A percentile compares a stretch with the other conserved stretches of the same genome.
Conservation (phyloP, 2,797 vertebrate species). For the Sphenodon punctatus region DNA sequence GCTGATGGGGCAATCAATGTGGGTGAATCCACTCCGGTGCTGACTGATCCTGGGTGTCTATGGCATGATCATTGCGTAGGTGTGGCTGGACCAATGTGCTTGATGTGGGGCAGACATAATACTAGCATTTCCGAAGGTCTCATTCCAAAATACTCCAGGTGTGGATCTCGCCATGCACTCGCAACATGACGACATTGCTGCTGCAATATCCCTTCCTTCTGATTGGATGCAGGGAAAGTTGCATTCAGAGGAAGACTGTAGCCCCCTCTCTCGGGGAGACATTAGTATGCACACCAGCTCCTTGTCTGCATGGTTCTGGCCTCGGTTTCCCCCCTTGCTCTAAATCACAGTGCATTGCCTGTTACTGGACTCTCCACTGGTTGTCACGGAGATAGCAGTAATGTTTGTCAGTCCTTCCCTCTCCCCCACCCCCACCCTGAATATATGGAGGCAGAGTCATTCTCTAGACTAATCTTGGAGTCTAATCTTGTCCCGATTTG, state of each 20-base stretch:
- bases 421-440: background rate
- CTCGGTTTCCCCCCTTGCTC: background rate
- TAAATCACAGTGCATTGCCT: background rate
- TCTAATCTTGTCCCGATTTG: background rate
- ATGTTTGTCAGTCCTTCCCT: background rate
- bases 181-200: background rate
- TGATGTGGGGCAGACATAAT: too few relatives aligned
- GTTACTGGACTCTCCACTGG: background rate
- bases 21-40: too few relatives aligned
- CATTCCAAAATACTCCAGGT: background rate
- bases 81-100: too few relatives aligned
- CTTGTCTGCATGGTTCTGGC: slow-evolving; percentile 10
- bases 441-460: background rate
- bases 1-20: too few relatives aligned
- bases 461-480: slow-evolving; percentile 17
- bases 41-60: too few relatives aligned
- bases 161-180: too few relatives aligned
- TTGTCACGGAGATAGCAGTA: slow-evolving; percentile 45
- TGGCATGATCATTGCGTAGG: too few relatives aligned
- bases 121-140: background rate
- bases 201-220: background rate
- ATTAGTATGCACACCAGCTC: background rate
- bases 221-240: background rate
- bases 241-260: background rate
- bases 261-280: fast-evolving